Conservation (phyloP, 2,113 vertebrate genomes). For the Sinocyclocheilus anshuiensis region DNA sequence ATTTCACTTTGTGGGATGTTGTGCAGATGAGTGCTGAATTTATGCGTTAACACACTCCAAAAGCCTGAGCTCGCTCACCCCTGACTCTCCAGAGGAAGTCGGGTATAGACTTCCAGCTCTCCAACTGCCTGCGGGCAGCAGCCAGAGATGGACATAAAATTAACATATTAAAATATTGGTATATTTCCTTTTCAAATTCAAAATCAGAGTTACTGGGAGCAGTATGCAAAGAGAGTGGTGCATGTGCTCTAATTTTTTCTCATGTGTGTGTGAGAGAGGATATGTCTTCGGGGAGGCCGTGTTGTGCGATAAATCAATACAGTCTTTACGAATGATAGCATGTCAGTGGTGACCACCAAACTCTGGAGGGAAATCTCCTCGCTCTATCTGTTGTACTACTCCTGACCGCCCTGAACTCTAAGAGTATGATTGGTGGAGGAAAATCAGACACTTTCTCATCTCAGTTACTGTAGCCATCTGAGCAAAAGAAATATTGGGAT, state of each 20-base stretch:
- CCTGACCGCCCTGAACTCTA: neutral
- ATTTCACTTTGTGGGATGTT: constrained; percentile 29
- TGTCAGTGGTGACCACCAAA: constrained; percentile 32
- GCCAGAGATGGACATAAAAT: constrained; percentile 26
- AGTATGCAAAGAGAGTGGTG: constrained; percentile 13
- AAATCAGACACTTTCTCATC: constrained; percentile 31
- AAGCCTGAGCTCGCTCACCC: constrained; percentile 46
- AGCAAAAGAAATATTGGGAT: constrained; percentile 47
- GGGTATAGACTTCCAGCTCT: constrained; percentile 48
- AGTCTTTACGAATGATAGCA: neutral
- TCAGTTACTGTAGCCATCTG: constrained; percentile 7
- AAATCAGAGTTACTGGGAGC: neutral
- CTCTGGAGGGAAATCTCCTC: constrained; percentile 9
- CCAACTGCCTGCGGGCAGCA: constrained; percentile 46
- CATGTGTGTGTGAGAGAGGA: constrained; percentile 35
- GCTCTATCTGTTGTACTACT: constrained; percentile 4
- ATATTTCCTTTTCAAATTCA: constrained; percentile 16
- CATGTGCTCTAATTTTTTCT: constrained; percentile 31
- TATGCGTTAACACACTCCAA: constrained; percentile 56
- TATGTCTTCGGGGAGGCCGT: neutral
- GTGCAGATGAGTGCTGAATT: constrained; percentile 48
- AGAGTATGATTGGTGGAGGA: constrained; percentile 25
- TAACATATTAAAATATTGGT: neutral
- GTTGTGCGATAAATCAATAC: constrained; percentile 38
- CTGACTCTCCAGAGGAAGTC: constrained; percentile 47